Evolutionary conservation across 2,113 vertebrate species (phyloP).

Genomic region (Rissa tridactyla): DNA sequence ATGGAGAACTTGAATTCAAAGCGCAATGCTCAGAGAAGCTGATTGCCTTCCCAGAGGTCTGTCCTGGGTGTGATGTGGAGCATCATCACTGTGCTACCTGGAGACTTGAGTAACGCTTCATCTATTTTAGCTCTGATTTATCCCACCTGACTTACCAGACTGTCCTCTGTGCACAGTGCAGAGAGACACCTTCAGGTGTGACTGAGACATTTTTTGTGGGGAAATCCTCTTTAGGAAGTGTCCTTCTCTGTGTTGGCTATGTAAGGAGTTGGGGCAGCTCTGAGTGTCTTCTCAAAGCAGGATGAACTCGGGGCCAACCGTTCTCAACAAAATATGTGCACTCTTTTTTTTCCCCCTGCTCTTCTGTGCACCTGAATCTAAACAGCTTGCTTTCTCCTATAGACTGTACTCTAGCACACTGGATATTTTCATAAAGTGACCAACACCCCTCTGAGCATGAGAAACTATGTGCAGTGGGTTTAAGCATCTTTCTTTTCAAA

Average conservation of each 20-base stretch:
- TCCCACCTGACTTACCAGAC: background rate
- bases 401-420: background rate
- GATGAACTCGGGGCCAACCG: background rate
- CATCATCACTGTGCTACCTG: background rate
- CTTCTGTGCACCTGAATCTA: background rate
- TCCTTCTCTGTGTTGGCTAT: background rate
- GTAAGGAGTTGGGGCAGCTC: background rate
- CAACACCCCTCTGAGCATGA: background rate
- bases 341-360: background rate
- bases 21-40: background rate
- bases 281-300: background rate
- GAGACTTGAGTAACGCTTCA: background rate
- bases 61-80: background rate
- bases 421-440: background rate
- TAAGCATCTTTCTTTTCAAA: background rate
- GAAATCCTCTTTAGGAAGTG: background rate
- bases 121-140: background rate
- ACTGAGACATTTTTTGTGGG: background rate
- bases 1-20: background rate
- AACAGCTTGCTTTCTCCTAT: background rate
- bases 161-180: background rate
- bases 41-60: background rate
- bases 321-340: background rate
- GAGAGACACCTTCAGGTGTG: background rate
- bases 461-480: background rate